These are phyloP conservation scores for Mesorhabditis sp. DNA, from an alignment of 2,888 invertebrate species.

Conservation along the genomic window DNA sequence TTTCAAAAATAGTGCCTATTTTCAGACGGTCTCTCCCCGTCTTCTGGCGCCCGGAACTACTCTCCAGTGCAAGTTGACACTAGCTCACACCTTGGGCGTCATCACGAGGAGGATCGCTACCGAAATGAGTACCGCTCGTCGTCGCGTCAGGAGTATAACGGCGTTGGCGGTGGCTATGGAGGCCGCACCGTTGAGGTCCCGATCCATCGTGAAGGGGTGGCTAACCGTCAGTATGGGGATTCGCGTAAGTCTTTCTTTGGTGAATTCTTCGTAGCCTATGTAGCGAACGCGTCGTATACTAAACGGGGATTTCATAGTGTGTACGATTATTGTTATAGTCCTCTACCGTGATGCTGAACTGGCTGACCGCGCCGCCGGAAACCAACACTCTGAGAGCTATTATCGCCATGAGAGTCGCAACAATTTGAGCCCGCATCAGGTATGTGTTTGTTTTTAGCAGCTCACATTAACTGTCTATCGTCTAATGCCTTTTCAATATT, in stretches of 20 bases:
- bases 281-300: too few relatives aligned
- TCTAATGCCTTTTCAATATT: background rate
- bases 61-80: background rate
- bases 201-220: background rate
- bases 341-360: background rate
- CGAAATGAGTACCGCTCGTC: background rate
- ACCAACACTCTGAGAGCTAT: slow-evolving; percentile 4
- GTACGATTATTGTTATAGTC: background rate
- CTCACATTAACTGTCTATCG: background rate
- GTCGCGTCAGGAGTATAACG: slow-evolving; percentile 2
- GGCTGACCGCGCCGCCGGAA: background rate
- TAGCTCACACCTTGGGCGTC: background rate
- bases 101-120: background rate
- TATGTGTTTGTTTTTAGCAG: background rate
- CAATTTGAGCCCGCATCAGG: background rate
- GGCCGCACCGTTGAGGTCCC: background rate
- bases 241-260: slow-evolving; percentile 1
- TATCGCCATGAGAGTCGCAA: background rate
- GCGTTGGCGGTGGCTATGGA: background rate
- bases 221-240: background rate
- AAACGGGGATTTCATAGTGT: too few relatives aligned
- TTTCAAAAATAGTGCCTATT: background rate
- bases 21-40: background rate
- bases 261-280: too few relatives aligned
- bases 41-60: background rate